Conservation (phyloP, 2,113 vertebrate genomes). For the Ophiodon elongatus region DNA sequence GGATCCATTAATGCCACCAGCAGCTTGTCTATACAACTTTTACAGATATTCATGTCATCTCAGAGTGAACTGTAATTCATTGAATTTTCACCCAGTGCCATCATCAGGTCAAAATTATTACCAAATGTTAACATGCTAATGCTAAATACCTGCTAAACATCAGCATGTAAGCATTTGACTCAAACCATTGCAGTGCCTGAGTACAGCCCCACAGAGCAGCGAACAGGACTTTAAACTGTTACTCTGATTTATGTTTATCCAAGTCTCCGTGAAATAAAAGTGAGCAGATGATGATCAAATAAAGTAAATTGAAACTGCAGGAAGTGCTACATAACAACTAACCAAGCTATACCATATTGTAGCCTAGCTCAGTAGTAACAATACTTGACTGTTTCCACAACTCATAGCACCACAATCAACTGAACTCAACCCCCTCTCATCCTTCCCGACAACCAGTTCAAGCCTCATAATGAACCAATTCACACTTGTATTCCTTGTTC, state of each 20-base stretch:
- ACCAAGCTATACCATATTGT: not conserved
- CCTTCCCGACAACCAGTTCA: conserved; percentile 31
- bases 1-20: not conserved
- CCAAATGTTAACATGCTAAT: not conserved
- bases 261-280: not conserved
- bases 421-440: conserved; percentile 25
- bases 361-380: not conserved
- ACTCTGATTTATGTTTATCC: not conserved
- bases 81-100: not conserved
- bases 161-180: not conserved
- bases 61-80: not conserved
- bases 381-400: not conserved
- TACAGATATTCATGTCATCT: not conserved
- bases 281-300: not conserved
- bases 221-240: not conserved
- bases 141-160: not conserved
- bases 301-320: not conserved
- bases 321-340: not conserved
- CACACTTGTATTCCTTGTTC: conserved; percentile 56
- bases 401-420: conserved; percentile 2
- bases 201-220: not conserved
- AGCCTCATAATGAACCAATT: conserved; percentile 61
- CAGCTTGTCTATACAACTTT: not conserved
- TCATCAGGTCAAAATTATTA: not conserved
- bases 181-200: not conserved